phyloP scores from a whole-genome alignment of 2,888 invertebrate species.

The Lampropteryx suffumata region DNA sequence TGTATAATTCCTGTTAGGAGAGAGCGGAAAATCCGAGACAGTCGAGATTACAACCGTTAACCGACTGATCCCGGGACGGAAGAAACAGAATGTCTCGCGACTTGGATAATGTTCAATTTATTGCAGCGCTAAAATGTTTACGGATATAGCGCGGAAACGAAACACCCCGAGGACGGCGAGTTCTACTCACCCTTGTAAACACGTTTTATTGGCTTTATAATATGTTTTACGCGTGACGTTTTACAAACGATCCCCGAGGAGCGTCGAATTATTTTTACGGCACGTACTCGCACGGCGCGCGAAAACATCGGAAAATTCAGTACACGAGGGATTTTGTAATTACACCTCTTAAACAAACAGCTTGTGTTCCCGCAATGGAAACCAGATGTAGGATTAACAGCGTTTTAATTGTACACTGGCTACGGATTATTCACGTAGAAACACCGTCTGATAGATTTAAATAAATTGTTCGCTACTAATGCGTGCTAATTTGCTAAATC shows the following conservation, averaged over 20 bases:
- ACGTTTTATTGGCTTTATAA: conserved; percentile 83
- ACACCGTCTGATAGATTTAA: conserved; percentile 31
- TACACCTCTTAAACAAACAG: conserved; percentile 71
- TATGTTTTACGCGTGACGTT: conserved; percentile 83
- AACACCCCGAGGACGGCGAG: conserved; percentile 65
- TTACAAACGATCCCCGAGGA: conserved; percentile 81
- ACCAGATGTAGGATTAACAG: conserved; percentile 47
- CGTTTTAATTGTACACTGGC: conserved; percentile 45
- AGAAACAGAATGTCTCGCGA: conserved; percentile 79
- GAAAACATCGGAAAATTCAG: conserved; percentile 71
- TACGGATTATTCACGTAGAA: conserved; percentile 33
- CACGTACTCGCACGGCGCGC: conserved; percentile 71
- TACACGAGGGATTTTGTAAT: conserved; percentile 77
- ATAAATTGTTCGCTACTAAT: conserved; percentile 43
- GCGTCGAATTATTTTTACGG: conserved; percentile 81
- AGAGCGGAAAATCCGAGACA: conserved; percentile 70
- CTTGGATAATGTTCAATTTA: conserved; percentile 81
- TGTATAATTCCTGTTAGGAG: conserved; percentile 69
- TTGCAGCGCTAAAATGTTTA: conserved; percentile 82
- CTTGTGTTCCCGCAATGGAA: conserved; percentile 58
- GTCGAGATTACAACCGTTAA: conserved; percentile 78
- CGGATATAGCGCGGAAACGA: conserved; percentile 75
- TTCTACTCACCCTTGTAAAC: conserved; percentile 81
- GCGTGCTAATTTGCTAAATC: conserved; percentile 76
- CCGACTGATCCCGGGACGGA: conserved; percentile 78